phyloP scores from a whole-genome alignment of 2,888 invertebrate genomes.

The Esperia sulphurella region DNA sequence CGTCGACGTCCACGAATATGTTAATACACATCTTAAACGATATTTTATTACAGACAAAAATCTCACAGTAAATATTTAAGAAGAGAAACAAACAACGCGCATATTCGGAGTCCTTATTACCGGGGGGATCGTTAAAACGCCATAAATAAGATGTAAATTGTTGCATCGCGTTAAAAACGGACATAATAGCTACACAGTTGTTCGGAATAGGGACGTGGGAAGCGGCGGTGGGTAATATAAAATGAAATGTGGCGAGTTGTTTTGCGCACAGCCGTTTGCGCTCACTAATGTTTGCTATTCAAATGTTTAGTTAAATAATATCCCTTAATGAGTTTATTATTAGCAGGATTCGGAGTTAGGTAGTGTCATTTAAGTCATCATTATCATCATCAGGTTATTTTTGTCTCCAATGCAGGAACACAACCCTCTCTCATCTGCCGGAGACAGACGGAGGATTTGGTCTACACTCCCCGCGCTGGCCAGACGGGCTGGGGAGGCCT shows the following conservation, averaged over 20 bases:
- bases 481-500: too few relatives aligned
- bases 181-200: constrained; percentile 14
- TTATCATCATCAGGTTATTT: too few relatives aligned
- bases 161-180: constrained; percentile 18
- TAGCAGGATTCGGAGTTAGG: neutral
- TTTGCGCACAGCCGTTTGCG: constrained; percentile 5
- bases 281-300: constrained; percentile 8
- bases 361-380: too few relatives aligned
- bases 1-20: too few relatives aligned
- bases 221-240: constrained; percentile 2
- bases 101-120: constrained; percentile 19
- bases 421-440: too few relatives aligned
- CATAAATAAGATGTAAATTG: constrained; percentile 27
- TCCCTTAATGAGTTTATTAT: neutral
- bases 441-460: too few relatives aligned
- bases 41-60: constrained; percentile 12
- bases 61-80: constrained; percentile 3
- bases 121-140: constrained; percentile 27
- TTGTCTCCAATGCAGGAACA: too few relatives aligned
- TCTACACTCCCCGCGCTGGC: too few relatives aligned
- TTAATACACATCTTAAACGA: constrained; percentile 22
- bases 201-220: constrained; percentile 8
- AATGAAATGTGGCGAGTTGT: constrained; percentile 12
- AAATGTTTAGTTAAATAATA: neutral
- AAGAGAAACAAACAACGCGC: constrained; percentile 2